Evolutionary conservation across 1,140 invertebrate species (phyloP).

Genomic region (Drosophila oshimai): DNA sequence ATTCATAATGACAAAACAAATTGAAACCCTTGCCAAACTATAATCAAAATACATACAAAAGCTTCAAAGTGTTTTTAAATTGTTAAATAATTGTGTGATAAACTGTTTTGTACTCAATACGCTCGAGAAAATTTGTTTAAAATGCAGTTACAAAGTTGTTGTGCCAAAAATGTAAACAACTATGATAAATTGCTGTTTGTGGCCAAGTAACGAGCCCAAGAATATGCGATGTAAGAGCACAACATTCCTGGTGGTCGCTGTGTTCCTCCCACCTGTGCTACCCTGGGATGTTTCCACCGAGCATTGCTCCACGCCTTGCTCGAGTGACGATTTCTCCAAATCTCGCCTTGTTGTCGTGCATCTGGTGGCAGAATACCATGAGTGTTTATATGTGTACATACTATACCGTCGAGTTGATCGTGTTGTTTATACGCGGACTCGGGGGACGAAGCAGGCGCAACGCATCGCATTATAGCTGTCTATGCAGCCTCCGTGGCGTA

Average conservation of each 20-base stretch:
- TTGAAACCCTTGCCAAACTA: no score
- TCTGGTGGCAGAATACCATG: constrained; percentile 7
- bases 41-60: no score
- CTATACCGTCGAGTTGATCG: background rate
- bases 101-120: no score
- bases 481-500: constrained; percentile 48
- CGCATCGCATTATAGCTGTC: constrained; percentile 75
- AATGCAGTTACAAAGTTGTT: no score
- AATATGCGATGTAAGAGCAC: background rate
- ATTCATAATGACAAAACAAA: no score
- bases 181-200: no score
- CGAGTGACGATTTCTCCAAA: constrained; percentile 31
- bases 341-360: constrained; percentile 9
- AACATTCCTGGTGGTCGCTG: background rate
- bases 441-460: constrained; percentile 49
- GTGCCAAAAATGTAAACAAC: no score
- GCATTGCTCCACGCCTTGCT: constrained; percentile 11
- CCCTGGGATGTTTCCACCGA: constrained; percentile 1
- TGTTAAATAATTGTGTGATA: no score
- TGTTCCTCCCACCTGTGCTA: background rate
- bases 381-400: constrained; percentile 5
- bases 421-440: constrained; percentile 20
- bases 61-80: no score
- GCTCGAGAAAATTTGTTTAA: no score
- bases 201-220: no score